Percentiles rank a stretch among this genome's conserved stretches.
phyloP scores from a whole-genome alignment of 1,140 invertebrate species.

The Listronotus bonariensis region DNA sequence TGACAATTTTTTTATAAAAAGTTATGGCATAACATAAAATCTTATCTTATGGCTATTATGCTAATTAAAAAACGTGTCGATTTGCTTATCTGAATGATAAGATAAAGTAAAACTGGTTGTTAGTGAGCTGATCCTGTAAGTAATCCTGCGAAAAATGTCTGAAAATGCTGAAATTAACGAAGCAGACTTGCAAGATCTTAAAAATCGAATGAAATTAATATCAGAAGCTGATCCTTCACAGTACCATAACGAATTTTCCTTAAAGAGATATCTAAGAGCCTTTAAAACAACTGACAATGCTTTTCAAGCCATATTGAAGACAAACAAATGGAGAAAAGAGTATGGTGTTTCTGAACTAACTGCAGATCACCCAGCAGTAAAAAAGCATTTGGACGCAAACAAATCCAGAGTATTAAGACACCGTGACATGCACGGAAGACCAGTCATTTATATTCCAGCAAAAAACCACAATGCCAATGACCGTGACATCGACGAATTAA shows the following conservation, averaged over 20 bases:
- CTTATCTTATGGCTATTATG: too few relatives aligned
- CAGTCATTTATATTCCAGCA: constrained; percentile 76
- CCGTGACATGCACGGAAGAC: constrained; percentile 70
- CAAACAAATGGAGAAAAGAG: constrained; percentile 75
- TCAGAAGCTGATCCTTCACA: constrained; percentile 70
- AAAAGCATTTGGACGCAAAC: constrained; percentile 62
- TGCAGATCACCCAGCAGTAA: constrained; percentile 64
- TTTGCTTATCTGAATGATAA: too few relatives aligned
- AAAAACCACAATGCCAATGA: constrained; percentile 73
- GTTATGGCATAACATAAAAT: too few relatives aligned
- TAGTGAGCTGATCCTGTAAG: too few relatives aligned
- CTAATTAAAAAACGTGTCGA: too few relatives aligned
- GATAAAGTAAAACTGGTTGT: too few relatives aligned
- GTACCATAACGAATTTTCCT: constrained; percentile 72
- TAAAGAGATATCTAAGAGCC: constrained; percentile 70
- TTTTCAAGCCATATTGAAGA: constrained; percentile 76
- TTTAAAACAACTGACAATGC: constrained; percentile 72
- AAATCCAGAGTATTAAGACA: constrained; percentile 71
- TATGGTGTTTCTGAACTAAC: constrained; percentile 66
- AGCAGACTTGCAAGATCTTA: constrained; percentile 66
- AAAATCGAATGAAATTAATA: constrained; percentile 71
- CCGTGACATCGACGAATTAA: constrained; percentile 73
- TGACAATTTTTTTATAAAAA: too few relatives aligned
- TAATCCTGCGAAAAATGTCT: constrained; percentile 20
- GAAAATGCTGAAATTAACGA: constrained; percentile 62